Evolutionary conservation across 2,888 invertebrate species (phyloP).

Genomic region (Auanema freiburgensis): DNA sequence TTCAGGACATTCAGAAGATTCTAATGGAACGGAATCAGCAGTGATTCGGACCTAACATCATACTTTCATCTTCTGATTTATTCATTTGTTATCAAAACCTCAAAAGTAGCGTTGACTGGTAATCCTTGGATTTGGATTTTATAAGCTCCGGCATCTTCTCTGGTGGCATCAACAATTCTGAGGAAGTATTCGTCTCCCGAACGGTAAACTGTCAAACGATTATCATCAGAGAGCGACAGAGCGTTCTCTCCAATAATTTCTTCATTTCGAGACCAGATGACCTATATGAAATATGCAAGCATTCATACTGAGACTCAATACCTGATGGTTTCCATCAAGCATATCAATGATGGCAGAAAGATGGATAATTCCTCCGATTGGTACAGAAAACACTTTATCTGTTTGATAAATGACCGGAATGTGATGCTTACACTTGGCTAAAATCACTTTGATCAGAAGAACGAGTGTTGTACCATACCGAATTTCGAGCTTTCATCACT

Average conservation of each 20-base stretch:
- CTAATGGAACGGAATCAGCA: constrained; percentile 27
- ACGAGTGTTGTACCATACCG: constrained; percentile 16
- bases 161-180: constrained; percentile 32
- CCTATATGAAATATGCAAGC: constrained; percentile 14
- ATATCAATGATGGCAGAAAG: constrained; percentile 42
- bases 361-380: constrained; percentile 36
- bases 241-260: constrained; percentile 37
- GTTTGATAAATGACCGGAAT: constrained; percentile 45
- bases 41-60: constrained; percentile 44
- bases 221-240: constrained; percentile 27
- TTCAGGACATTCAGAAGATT: constrained; percentile 43
- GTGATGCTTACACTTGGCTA: constrained; percentile 44
- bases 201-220: constrained; percentile 36
- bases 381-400: constrained; percentile 34
- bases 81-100: constrained; percentile 24
- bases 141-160: constrained; percentile 43
- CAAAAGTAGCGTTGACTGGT: constrained; percentile 40
- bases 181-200: constrained; percentile 43
- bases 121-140: constrained; percentile 43
- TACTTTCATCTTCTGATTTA: neutral
- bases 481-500: constrained; percentile 77
- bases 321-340: constrained; percentile 36
- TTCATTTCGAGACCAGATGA: constrained; percentile 36
- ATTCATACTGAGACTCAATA: constrained; percentile 7
- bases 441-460: neutral